Conservation (phyloP, 2,888 invertebrate species). For the Villa cingulata region DNA sequence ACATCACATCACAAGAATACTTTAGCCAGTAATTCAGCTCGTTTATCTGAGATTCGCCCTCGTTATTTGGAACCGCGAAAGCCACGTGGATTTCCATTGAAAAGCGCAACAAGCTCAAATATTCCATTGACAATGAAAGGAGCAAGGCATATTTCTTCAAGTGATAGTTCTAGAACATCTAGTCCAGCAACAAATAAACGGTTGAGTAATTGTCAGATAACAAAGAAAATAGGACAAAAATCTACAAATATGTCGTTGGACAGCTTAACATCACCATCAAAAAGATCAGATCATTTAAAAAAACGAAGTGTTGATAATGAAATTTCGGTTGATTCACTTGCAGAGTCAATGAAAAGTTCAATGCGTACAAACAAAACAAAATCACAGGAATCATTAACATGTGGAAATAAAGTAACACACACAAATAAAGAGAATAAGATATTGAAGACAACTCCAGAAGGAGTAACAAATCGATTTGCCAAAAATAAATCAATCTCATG, state of each 20-base stretch:
- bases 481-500: slow-evolving; percentile 11
- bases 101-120: slow-evolving; percentile 29
- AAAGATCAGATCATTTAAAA: slow-evolving; percentile 15
- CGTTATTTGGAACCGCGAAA: slow-evolving; percentile 48
- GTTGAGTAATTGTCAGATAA: slow-evolving; percentile 15
- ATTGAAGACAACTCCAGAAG: slow-evolving; percentile 8
- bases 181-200: slow-evolving; percentile 29
- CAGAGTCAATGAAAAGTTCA: slow-evolving; percentile 35
- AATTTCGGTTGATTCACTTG: slow-evolving; percentile 30
- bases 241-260: slow-evolving; percentile 34
- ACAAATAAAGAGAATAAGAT: slow-evolving; percentile 13
- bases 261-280: slow-evolving; percentile 28
- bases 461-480: slow-evolving; percentile 5
- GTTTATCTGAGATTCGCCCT: slow-evolving; percentile 38
- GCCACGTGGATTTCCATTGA: slow-evolving; percentile 15
- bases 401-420: too few species aligned
- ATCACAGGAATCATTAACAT: slow-evolving; percentile 34
- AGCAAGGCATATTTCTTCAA: slow-evolving; percentile 31
- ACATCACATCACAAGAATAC: slow-evolving; percentile 1
- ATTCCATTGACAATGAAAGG: slow-evolving; percentile 25
- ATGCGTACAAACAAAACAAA: slow-evolving; percentile 33
- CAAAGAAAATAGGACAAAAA: slow-evolving; percentile 25
- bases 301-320: slow-evolving; percentile 20
- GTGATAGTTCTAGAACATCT: slow-evolving; percentile 33
- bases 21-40: slow-evolving; percentile 3